These are phyloP conservation scores for Hiodon tergisus DNA, from an alignment of 2,113 vertebrate genomes.

Conservation along the genomic window DNA sequence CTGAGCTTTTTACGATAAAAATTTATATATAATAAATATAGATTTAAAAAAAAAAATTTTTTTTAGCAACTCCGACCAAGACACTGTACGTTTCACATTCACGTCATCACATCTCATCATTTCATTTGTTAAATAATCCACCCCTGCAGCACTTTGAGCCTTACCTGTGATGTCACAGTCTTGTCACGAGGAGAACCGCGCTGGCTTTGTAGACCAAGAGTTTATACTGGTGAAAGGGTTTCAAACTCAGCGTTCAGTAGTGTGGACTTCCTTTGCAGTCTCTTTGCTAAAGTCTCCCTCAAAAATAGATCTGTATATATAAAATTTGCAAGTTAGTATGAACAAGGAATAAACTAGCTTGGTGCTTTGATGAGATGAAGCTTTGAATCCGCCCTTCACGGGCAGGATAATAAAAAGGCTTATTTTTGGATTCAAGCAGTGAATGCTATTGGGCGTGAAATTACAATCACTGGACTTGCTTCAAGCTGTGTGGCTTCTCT, in stretches of 20 bases:
- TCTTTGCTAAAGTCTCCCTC: neutral
- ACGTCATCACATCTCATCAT: too few relatives aligned
- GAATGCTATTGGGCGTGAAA: conserved; percentile 1
- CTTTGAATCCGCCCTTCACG: neutral
- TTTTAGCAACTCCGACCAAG: too few relatives aligned
- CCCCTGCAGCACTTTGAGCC: too few relatives aligned
- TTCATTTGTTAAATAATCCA: too few relatives aligned
- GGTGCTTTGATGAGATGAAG: neutral
- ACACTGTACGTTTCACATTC: too few relatives aligned
- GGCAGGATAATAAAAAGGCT: neutral
- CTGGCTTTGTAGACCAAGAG: neutral
- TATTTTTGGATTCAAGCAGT: neutral
- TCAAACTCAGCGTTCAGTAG: neutral
- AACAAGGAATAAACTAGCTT: neutral
- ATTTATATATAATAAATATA: too few relatives aligned
- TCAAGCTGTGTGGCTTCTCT: neutral
- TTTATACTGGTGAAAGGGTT: neutral
- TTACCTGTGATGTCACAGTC: too few relatives aligned
- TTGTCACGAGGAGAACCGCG: too few relatives aligned
- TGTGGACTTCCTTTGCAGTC: neutral
- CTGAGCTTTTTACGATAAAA: neutral
- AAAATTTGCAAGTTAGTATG: neutral
- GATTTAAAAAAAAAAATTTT: too few relatives aligned
- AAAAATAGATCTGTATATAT: neutral
- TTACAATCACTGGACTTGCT: neutral